Evolutionary conservation across 2,888 invertebrate species (phyloP), one percentile per base, ranked within the genome.

Genomic region (Macrosoma leucophasiata): DNA sequence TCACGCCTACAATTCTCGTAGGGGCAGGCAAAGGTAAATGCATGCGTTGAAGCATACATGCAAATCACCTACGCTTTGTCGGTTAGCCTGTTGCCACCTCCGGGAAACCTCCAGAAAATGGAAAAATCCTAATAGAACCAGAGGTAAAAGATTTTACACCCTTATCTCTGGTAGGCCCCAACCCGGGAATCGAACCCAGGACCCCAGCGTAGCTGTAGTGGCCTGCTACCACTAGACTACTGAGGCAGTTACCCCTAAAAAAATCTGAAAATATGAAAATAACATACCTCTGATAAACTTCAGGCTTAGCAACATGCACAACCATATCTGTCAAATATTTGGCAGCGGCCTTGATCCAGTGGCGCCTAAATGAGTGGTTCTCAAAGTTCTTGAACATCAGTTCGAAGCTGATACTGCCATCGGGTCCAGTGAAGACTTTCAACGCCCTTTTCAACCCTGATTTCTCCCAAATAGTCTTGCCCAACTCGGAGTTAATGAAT

Each of bases 301-400:
- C 88, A 1, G 94, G 93, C 55, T 94, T 91, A 0, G 93, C 88
- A 11, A 93, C 61, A 47, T 92, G 89, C 11, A 91, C 87, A 15
- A 92, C 87, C 84, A 90, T 88, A 34, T 91, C 90, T 0, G 92
- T 91, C 42, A 94, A 74, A 56, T 91, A 92, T 42, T 88, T 87
- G 1, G 93, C 91, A 5, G 92, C 87, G 3, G 89, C 87, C 52
- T 89, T 89, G 46, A 94, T 91, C 94, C 94, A 94, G 45, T 91
- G 89, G 28, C 91, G 87, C 43, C 94, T 88, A 55, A 93, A 91
- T 26, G 90, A 89, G 36, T 91, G 92, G 61, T 94, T 93, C 60
- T 94, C 93, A 48, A 95, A 88, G 48, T 91, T 90, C 52, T 90
- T 91, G 48, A 93, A 87, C 55, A 94, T 89, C 43, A 88, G 85